phyloP scores from a whole-genome alignment of 2,797 vertebrate genomes.

The Megaceryle alcyon region DNA sequence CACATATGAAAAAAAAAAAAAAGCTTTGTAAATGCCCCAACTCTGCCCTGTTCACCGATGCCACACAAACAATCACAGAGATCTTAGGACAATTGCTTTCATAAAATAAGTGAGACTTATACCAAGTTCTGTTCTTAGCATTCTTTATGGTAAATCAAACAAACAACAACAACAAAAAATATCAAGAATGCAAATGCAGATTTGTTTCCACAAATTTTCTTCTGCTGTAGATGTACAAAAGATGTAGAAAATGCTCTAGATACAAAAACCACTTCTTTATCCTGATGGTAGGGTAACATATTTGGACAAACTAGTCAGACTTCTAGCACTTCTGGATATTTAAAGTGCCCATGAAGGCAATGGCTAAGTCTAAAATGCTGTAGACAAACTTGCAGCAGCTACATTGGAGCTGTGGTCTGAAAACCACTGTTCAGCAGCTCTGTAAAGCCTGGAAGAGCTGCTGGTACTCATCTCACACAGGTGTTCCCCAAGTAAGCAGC shows the following conservation, averaged over 20 bases:
- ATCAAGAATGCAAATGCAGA: not conserved
- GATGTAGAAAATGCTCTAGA: not conserved
- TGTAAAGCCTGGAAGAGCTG: not conserved
- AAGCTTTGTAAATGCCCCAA: not conserved
- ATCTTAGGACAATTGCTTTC: not conserved
- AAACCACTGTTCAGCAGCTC: not conserved
- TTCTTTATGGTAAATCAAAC: not conserved
- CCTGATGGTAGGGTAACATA: accelerated
- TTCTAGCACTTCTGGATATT: not conserved
- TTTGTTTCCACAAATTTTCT: not conserved
- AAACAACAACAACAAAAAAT: not conserved
- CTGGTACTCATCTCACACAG: accelerated
- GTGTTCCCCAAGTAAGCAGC: not conserved
- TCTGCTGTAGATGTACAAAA: not conserved
- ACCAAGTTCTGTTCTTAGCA: not conserved
- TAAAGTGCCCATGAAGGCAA: not conserved
- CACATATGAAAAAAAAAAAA: not conserved
- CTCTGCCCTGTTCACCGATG: not conserved
- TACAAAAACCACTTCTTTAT: not conserved
- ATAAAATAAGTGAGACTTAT: not conserved
- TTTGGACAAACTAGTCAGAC: not conserved
- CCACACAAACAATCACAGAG: not conserved
- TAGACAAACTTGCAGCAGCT: not conserved
- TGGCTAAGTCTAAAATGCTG: not conserved
- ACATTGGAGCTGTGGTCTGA: not conserved